These are phyloP conservation scores for Podabrus alpinus DNA, from an alignment of 2,888 invertebrate species.

Conservation along the genomic window DNA sequence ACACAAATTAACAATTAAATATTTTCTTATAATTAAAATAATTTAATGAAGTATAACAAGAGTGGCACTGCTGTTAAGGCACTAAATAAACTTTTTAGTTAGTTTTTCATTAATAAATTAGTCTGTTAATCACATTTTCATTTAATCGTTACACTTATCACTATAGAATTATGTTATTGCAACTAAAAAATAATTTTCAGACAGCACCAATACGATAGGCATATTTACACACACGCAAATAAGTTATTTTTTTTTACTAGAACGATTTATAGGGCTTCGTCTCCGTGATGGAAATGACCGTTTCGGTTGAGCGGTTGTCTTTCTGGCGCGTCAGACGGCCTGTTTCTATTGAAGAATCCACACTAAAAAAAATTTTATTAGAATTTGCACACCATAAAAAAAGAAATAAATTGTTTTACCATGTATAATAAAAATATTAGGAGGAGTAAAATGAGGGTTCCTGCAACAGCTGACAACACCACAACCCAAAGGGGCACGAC, in stretches of 20 bases:
- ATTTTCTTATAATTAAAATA: constrained; percentile 19
- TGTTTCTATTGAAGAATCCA: constrained; percentile 91
- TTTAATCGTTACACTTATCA: constrained; percentile 21
- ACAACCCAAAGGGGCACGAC: constrained; percentile 87
- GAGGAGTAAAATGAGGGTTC: constrained; percentile 76
- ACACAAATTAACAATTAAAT: constrained; percentile 20
- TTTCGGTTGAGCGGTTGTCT: constrained; percentile 82
- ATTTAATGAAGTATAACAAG: constrained; percentile 32
- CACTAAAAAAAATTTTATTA: constrained; percentile 65
- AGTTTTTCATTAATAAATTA: constrained; percentile 32
- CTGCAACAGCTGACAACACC: constrained; percentile 80
- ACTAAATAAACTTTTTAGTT: constrained; percentile 29
- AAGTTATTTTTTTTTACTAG: not conserved
- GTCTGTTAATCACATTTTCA: constrained; percentile 33
- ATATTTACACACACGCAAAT: constrained; percentile 26
- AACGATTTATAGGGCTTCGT: constrained; percentile 72
- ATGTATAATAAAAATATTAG: constrained; percentile 81
- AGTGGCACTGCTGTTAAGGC: constrained; percentile 35
- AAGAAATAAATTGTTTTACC: constrained; percentile 59
- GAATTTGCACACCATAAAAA: not conserved
- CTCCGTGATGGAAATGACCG: constrained; percentile 68
- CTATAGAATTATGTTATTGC: not conserved
- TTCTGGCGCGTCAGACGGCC: constrained; percentile 81
- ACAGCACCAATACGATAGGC: constrained; percentile 21
- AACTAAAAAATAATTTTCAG: constrained; percentile 15